These are phyloP conservation scores for Drosophila nigricruria DNA, from an alignment of 2,888 invertebrate species.

Conservation along the genomic window DNA sequence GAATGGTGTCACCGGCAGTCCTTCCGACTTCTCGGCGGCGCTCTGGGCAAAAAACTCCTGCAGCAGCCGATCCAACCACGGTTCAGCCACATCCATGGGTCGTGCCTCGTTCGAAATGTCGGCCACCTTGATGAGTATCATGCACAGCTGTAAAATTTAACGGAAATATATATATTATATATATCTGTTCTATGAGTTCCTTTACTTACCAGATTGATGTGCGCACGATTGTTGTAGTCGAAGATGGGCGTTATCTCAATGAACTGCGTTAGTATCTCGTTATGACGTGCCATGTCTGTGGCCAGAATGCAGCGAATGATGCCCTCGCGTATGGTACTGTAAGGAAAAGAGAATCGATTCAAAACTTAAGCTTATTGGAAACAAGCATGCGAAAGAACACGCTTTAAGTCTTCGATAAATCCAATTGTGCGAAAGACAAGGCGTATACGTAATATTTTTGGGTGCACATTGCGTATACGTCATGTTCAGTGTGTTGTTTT, in stretches of 20 bases:
- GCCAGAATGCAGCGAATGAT: conserved; percentile 92
- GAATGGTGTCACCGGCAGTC: conserved; percentile 93
- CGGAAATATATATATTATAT: not conserved
- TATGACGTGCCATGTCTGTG: conserved; percentile 92
- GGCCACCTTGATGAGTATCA: conserved; percentile 93
- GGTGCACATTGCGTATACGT: conserved; percentile 48
- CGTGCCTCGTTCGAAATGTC: conserved; percentile 94
- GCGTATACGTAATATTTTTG: conserved; percentile 4
- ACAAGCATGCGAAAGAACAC: not conserved
- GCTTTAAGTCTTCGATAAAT: not conserved
- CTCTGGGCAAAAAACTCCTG: conserved; percentile 92
- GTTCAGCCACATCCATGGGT: conserved; percentile 93
- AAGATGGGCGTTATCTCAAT: conserved; percentile 89
- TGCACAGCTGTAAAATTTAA: conserved; percentile 87
- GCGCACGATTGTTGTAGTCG: conserved; percentile 89
- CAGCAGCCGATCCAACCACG: conserved; percentile 91
- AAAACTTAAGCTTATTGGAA: not conserved
- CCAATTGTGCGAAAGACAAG: not conserved
- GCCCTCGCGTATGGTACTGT: conserved; percentile 89
- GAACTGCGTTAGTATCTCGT: conserved; percentile 91
- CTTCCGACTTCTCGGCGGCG: conserved; percentile 92
- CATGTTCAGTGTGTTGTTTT: conserved; percentile 21
- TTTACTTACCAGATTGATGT: conserved; percentile 89
- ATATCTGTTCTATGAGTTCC: too few relatives aligned
- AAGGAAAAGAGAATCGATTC: conserved; percentile 38